phyloP scores from a whole-genome alignment of 2,113 vertebrate genomes.

The Tupaia tana region DNA sequence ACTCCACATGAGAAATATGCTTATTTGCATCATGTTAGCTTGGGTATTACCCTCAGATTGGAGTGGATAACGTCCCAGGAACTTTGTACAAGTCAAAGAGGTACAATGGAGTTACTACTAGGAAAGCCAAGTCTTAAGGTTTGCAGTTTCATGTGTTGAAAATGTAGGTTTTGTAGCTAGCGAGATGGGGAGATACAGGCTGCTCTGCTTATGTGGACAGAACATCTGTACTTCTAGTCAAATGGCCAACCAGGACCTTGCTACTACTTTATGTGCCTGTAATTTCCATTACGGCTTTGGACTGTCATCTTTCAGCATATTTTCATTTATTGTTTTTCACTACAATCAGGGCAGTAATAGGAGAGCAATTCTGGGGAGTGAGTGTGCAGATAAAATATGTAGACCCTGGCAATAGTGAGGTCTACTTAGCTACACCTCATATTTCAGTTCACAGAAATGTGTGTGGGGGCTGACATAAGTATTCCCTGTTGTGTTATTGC shows the following conservation, averaged over 20 bases:
- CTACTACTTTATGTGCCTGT: constrained; percentile 63
- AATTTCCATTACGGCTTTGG: constrained; percentile 75
- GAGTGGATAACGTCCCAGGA: not conserved
- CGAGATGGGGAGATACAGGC: not conserved
- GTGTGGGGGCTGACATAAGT: constrained; percentile 67
- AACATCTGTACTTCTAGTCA: constrained; percentile 35
- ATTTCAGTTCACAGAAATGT: constrained; percentile 74
- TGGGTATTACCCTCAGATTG: not conserved
- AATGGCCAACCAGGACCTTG: constrained; percentile 59
- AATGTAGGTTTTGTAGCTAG: not conserved
- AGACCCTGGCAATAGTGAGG: constrained; percentile 63
- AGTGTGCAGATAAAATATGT: constrained; percentile 75
- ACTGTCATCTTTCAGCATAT: constrained; percentile 76
- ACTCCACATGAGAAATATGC: not conserved
- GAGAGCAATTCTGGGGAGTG: constrained; percentile 71
- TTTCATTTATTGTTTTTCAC: constrained; percentile 77
- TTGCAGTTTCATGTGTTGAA: not conserved
- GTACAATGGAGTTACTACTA: not conserved
- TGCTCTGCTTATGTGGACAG: not conserved
- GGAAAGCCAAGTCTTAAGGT: not conserved
- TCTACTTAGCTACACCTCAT: constrained; percentile 73
- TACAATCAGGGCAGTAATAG: constrained; percentile 72
- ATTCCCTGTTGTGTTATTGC: constrained; percentile 77
- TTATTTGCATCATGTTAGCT: not conserved
- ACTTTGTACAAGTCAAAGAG: not conserved